phyloP scores from a whole-genome alignment of 2,113 vertebrate species.

The Peromyscus polionotus region DNA sequence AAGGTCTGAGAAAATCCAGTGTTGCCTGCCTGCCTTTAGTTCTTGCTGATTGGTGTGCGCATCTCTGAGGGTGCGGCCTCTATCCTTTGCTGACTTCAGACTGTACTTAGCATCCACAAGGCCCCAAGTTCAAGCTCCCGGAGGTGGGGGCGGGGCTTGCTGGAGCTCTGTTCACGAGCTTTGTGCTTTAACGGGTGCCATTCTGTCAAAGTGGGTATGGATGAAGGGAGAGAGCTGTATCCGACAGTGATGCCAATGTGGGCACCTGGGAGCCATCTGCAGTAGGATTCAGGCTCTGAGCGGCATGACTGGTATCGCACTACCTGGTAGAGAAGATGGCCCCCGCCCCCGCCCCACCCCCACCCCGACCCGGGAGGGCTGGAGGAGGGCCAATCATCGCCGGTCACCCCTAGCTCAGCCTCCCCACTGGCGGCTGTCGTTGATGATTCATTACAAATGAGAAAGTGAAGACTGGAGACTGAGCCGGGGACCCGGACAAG shows the following conservation, averaged over 20 bases:
- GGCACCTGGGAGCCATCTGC: neutral
- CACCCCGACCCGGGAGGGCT: rapidly evolving
- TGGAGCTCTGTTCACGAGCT: neutral
- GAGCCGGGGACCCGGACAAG: neutral
- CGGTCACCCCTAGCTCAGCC: constrained; percentile 60
- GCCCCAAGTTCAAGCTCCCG: neutral
- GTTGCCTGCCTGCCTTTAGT: neutral
- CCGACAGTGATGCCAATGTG: neutral
- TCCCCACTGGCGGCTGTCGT: neutral
- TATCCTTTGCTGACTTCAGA: neutral
- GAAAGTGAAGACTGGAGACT: neutral
- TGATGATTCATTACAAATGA: constrained; percentile 61
- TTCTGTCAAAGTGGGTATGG: neutral
- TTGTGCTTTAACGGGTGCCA: neutral
- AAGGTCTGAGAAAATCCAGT: neutral
- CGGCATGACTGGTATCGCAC: rapidly evolving
- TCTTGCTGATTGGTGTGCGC: neutral
- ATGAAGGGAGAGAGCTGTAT: neutral
- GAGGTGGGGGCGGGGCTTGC: neutral
- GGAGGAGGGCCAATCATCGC: rapidly evolving
- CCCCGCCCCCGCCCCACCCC: rapidly evolving
- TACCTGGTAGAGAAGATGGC: rapidly evolving
- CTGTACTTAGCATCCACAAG: neutral
- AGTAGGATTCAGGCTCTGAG: neutral
- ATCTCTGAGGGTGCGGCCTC: rapidly evolving